Conservation (phyloP, 2,797 vertebrate genomes). For the Phataginus tetradactyla region DNA sequence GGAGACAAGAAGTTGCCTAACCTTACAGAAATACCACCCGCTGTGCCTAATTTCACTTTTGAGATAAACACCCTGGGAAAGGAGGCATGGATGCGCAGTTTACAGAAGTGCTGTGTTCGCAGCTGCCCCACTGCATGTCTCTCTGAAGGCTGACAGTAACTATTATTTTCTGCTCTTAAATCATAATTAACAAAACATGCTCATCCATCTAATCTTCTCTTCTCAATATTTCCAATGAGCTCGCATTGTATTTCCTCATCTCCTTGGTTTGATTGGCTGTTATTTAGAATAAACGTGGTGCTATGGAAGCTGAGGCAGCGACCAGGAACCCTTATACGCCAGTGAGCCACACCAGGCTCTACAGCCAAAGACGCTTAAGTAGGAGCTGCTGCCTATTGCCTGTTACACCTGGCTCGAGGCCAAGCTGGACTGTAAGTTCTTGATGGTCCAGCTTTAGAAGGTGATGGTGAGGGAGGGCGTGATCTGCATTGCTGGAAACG, state of each 20-base stretch:
- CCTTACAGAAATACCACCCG: conserved; percentile 27
- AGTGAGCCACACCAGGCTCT: not conserved
- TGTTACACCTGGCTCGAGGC: not conserved
- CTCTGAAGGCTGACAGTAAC: not conserved
- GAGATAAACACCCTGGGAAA: conserved; percentile 58
- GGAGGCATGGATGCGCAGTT: conserved; percentile 59
- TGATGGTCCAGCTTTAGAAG: not conserved
- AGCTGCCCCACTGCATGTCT: conserved; percentile 33
- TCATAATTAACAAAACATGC: not conserved
- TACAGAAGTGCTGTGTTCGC: conserved; percentile 71
- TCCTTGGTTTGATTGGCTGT: not conserved
- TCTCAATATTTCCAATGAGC: not conserved
- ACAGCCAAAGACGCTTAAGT: not conserved
- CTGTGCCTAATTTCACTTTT: not conserved
- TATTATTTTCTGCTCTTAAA: not conserved
- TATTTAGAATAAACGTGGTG: not conserved
- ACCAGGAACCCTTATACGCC: not conserved
- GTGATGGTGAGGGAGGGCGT: not conserved
- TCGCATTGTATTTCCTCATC: not conserved
- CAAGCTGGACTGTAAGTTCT: not conserved
- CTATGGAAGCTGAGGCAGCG: not conserved
- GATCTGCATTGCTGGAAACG: not conserved
- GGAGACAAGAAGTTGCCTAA: not conserved
- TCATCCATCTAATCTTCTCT: conserved; percentile 16
- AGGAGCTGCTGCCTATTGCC: not conserved